These are phyloP conservation scores for Caenorhabditis japonica DNA, from an alignment of 2,888 invertebrate genomes.

Conservation along the genomic window DNA sequence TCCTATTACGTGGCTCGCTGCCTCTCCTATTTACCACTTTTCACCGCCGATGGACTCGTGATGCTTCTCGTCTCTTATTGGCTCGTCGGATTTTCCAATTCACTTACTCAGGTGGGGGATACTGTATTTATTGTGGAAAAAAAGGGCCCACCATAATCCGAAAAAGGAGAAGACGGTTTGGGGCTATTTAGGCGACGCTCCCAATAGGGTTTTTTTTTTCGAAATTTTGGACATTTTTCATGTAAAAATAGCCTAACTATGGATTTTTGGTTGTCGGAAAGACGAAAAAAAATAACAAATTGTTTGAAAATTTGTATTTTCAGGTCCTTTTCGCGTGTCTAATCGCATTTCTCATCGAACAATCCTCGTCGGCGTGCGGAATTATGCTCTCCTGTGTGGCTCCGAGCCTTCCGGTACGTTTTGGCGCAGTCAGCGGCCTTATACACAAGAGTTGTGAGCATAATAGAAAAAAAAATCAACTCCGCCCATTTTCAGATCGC, in stretches of 20 bases:
- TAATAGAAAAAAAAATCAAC: too few species aligned
- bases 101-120: conserved; percentile 41
- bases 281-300: too few species aligned
- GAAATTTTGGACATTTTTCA: neutral
- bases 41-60: conserved; percentile 84
- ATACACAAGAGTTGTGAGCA: too few species aligned
- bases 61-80: conserved; percentile 90
- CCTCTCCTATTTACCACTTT: conserved; percentile 72
- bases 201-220: neutral
- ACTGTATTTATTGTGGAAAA: too few species aligned
- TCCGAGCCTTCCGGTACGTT: conserved; percentile 72
- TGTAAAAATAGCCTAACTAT: neutral
- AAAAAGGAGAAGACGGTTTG: too few species aligned
- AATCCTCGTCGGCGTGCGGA: conserved; percentile 70
- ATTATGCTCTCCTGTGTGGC: conserved; percentile 72
- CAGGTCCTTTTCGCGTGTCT: conserved; percentile 57
- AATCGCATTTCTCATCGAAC: conserved; percentile 66
- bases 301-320: too few species aligned
- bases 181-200: too few species aligned
- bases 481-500: too few species aligned
- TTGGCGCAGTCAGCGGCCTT: too few species aligned
- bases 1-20: conserved; percentile 72
- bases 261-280: neutral
- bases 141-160: too few species aligned
- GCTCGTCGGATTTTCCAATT: conserved; percentile 83